Conservation (phyloP, 1,140 invertebrate species). For the Scaptomyza graminum region DNA sequence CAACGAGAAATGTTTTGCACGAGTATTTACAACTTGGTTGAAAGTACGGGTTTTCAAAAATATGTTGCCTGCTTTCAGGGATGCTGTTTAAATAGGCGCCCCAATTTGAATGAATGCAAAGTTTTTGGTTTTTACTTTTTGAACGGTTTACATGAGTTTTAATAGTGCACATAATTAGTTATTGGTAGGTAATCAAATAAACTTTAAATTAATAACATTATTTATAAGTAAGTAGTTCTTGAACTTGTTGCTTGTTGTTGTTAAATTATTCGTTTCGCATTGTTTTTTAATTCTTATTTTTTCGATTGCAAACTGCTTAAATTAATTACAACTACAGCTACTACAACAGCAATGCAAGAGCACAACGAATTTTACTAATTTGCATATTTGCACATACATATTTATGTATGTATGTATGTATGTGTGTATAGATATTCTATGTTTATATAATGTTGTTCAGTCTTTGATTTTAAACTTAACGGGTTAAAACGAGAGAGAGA, state of each 20-base stretch:
- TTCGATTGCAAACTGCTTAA: conserved; percentile 46
- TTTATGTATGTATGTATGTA: conserved; percentile 19
- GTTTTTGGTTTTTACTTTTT: conserved; percentile 29
- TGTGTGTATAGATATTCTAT: conserved; percentile 32
- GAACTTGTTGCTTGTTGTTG: conserved; percentile 26
- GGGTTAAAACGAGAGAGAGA: conserved; percentile 57
- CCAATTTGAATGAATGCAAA: conserved; percentile 2
- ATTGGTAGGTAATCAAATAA: conserved; percentile 67
- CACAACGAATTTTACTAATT: conserved; percentile 50
- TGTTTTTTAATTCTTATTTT: conserved; percentile 15
- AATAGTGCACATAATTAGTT: conserved; percentile 73
- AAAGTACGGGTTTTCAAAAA: not conserved
- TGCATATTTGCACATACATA: conserved; percentile 11
- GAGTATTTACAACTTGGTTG: too few relatives aligned
- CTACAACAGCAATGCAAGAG: conserved; percentile 54
- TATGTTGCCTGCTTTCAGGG: conserved; percentile 27
- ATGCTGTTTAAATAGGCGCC: not conserved
- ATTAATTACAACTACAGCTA: conserved; percentile 66
- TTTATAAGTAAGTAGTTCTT: conserved; percentile 31
- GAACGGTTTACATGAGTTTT: conserved; percentile 63
- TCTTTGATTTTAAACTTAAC: conserved; percentile 74
- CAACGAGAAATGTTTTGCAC: not conserved
- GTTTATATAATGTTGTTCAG: conserved; percentile 59
- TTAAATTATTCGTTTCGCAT: conserved; percentile 18
- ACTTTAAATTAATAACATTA: conserved; percentile 61